A percentile compares a stretch with the other conserved stretches of the same genome.
phyloP scores from a whole-genome alignment of 2,888 invertebrate genomes.

The Archaeoteleia sp. region DNA sequence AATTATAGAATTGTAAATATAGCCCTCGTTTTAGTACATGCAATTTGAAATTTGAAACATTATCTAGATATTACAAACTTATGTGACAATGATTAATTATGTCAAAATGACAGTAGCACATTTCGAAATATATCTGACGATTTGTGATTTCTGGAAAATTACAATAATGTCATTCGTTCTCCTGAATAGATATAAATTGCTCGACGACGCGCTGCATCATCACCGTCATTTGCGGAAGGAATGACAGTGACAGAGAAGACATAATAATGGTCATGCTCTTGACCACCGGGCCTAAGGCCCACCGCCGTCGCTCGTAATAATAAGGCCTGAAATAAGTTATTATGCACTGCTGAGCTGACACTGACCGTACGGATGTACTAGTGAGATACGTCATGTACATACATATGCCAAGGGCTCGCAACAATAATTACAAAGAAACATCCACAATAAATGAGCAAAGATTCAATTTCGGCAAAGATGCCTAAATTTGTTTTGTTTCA shows the following conservation, averaged over 20 bases:
- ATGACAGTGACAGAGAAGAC: conserved; percentile 55
- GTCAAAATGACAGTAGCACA: conserved; percentile 10
- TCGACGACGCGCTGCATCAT: conserved; percentile 42
- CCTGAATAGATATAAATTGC: conserved; percentile 14
- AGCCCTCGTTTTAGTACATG: too few species aligned
- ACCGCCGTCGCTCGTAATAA: conserved; percentile 66
- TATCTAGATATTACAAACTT: too few species aligned
- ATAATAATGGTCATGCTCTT: conserved; percentile 63
- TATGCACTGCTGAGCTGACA: conserved; percentile 61
- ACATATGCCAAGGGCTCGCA: conserved; percentile 38
- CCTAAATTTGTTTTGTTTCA: conserved; percentile 14
- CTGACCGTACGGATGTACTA: conserved; percentile 54
- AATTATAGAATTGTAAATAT: too few species aligned
- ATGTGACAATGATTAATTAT: conserved; percentile 18
- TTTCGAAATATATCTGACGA: too few species aligned
- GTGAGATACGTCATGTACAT: conserved; percentile 40
- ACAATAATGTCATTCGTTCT: conserved; percentile 29
- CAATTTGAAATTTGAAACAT: too few species aligned
- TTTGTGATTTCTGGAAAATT: conserved; percentile 13
- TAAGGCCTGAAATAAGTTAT: conserved; percentile 68
- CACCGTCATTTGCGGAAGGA: conserved; percentile 35
- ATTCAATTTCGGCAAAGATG: conserved; percentile 44
- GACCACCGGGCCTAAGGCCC: conserved; percentile 54
- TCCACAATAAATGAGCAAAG: conserved; percentile 39
- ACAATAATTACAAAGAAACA: conserved; percentile 59